phyloP scores from a whole-genome alignment of 53 echinoderm and acorn worm species.

The Patiria pectinifera region DNA sequence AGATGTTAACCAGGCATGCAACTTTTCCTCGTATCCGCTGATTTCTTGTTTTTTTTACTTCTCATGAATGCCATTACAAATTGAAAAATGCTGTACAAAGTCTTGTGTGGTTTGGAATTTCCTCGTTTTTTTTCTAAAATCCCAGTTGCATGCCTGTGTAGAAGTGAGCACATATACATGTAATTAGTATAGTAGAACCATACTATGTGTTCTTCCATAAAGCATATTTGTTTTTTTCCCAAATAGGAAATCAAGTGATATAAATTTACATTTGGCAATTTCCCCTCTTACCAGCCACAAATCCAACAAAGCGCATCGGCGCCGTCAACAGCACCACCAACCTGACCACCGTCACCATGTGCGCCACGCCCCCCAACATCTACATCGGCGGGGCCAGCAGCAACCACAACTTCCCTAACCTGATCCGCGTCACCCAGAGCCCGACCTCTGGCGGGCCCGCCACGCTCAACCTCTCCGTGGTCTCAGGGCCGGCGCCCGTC shows the following conservation, averaged over 20 bases:
- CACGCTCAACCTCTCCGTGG: slow-evolving; percentile 83
- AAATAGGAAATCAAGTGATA: neutral
- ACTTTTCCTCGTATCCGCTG: too few species aligned
- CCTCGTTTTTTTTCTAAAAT: too few species aligned
- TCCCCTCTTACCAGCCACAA: slow-evolving; percentile 42
- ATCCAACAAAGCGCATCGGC: slow-evolving; percentile 59
- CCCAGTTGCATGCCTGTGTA: too few species aligned
- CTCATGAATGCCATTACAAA: too few species aligned
- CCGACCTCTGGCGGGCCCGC: slow-evolving; percentile 27
- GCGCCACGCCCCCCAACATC: slow-evolving; percentile 58
- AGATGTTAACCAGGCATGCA: too few species aligned
- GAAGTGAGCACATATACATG: too few species aligned
- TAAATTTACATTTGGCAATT: neutral
- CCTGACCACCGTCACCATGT: slow-evolving; percentile 61
- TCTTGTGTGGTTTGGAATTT: too few species aligned
- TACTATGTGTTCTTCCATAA: too few species aligned
- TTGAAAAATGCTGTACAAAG: too few species aligned
- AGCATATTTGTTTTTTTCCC: too few species aligned
- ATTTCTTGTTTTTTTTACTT: too few species aligned
- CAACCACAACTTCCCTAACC: slow-evolving; percentile 77
- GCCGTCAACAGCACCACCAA: slow-evolving; percentile 60
- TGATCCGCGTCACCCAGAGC: slow-evolving; percentile 72
- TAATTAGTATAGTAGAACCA: too few species aligned
- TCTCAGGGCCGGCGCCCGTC: slow-evolving; percentile 96
- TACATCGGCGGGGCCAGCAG: slow-evolving; percentile 51